A percentile compares a stretch with the other conserved stretches of the same genome.
Evolutionary conservation across 2,113 vertebrate species (phyloP).

Genomic region (Opisthocomus hoazin): DNA sequence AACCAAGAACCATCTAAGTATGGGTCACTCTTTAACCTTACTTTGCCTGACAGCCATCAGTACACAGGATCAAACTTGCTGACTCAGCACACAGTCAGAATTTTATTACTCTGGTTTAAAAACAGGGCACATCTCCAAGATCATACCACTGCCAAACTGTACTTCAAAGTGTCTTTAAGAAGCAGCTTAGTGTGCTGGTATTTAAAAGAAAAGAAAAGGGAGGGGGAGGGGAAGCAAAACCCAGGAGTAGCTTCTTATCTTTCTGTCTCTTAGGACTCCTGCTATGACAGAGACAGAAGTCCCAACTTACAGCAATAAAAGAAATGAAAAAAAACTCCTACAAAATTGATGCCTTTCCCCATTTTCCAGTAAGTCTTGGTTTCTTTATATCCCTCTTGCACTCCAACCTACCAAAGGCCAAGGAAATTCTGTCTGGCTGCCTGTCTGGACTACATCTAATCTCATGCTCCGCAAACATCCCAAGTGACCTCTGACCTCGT

Average conservation of each 20-base stretch:
- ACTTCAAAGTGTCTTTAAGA: not conserved
- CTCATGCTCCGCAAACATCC: not conserved
- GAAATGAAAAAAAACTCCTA: not conserved
- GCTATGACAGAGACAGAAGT: not conserved
- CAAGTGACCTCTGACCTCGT: not conserved
- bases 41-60: not conserved
- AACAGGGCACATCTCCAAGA: not conserved
- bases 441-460: not conserved
- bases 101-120: not conserved
- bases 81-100: not conserved
- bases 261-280: not conserved
- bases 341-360: not conserved
- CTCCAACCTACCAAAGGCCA: not conserved
- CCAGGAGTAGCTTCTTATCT: not conserved
- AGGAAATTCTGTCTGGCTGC: not conserved
- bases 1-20: not conserved
- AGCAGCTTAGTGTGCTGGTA: not conserved
- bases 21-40: not conserved
- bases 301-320: not conserved
- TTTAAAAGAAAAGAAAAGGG: too few species aligned
- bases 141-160: not conserved
- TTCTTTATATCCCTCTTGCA: not conserved
- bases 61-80: not conserved
- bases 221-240: not conserved
- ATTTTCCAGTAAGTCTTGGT: not conserved